Evolutionary conservation across 1,140 invertebrate genomes (phyloP), one percentile per base, ranked within the genome.

Genomic region (Diplogasteroides magnus): DNA sequence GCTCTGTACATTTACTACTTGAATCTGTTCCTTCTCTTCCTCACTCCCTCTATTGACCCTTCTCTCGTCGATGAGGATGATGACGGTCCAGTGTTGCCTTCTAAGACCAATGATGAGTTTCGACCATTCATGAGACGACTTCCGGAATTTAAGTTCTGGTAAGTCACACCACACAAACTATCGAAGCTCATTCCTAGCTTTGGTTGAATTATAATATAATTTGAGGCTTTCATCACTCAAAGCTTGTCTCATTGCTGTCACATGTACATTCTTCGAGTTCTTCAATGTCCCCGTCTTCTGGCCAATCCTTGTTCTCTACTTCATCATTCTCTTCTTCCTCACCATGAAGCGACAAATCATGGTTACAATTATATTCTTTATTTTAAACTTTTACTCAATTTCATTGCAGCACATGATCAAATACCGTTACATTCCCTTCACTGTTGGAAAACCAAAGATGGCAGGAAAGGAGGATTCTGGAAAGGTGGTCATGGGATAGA

Each of bases 281-380:
- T 95, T 98, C 83, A 97, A 99, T 87, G 90, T 99, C 83, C 97
- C 97, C 81, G 97, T 99, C 77, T 99, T 99, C 85, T 99, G 97
- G 97, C 97, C 97, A 60, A 98, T 99, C 76, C 88, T 99, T 80
- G 93, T 98, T 69, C 94, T 98, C 90, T 98, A 99, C 85, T 98
- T 99, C 86, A 91, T 98, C 81, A 94, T 95, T 55, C 85, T 99
- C 72, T 94, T 98, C 84, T 92, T 92, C 84, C 91, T 99, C 77
- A 99, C 96, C 61, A 98, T 99, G 96, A 98, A 97, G 85, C 89
- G 94, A 82, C 97, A 99, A 88, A 98, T 99, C 78, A 96, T 91
- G 89, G 93, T 96, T 87, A 79, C 78, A 72, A 26, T 48, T 19
- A 26, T 1, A 19, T 71, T 64, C 60, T 26, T 27, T 59, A 55